These are phyloP conservation scores for Aplysia californica DNA, from an alignment of 1,140 invertebrate genomes.

Conservation along the genomic window DNA sequence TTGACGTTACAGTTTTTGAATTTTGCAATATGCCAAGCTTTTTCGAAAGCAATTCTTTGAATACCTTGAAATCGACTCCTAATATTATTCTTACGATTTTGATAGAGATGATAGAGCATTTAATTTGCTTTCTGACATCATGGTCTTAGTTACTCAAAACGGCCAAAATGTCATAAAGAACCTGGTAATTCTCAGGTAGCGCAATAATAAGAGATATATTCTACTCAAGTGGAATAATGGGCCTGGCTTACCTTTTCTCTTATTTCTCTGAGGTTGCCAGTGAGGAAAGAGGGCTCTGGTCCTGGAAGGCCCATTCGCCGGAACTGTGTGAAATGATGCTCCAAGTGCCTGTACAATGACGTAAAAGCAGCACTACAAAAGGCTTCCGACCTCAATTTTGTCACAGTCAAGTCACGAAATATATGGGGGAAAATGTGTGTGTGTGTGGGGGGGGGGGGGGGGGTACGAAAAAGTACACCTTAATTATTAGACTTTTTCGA, in stretches of 20 bases:
- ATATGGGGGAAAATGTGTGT: neutral
- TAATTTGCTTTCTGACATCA: neutral
- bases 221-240: neutral
- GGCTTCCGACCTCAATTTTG: too few species aligned
- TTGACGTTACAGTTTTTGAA: too few species aligned
- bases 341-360: conserved; percentile 40
- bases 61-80: too few species aligned
- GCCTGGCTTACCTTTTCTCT: conserved; percentile 44
- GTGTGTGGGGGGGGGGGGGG: too few species aligned
- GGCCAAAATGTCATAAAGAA: neutral
- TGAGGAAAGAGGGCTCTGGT: conserved; percentile 46
- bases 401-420: too few species aligned
- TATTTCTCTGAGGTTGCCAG: conserved; percentile 52
- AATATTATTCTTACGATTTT: neutral
- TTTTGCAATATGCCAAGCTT: too few species aligned
- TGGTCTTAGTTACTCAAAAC: neutral
- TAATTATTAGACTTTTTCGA: neutral
- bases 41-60: too few species aligned
- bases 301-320: conserved; percentile 49
- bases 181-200: neutral
- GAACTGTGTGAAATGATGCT: conserved; percentile 50
- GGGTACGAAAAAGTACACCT: neutral
- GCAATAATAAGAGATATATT: neutral
- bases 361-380: too few species aligned
- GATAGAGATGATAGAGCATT: neutral